A percentile compares a stretch with the other conserved stretches of the same genome.
phyloP scores from a whole-genome alignment of 2,797 vertebrate species.

The Danionella dracula region DNA sequence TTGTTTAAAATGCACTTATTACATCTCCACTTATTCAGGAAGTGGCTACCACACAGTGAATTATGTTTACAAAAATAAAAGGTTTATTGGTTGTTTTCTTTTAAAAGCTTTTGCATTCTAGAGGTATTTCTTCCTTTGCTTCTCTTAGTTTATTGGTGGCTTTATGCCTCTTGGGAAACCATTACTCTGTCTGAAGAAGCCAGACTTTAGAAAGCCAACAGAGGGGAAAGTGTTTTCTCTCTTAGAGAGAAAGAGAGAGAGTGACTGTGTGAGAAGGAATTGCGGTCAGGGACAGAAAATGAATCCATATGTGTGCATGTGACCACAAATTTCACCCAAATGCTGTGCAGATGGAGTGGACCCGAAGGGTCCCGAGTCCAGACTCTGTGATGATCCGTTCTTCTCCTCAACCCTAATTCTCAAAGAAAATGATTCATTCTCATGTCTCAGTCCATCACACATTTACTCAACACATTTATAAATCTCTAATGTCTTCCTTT shows the following conservation, averaged over 20 bases:
- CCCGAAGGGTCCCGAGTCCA: too few relatives aligned
- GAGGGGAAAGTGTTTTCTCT: slow-evolving; percentile 45
- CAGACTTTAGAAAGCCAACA: slow-evolving; percentile 55
- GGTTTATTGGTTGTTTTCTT: background rate
- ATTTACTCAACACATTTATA: slow-evolving; percentile 15
- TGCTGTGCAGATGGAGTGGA: background rate
- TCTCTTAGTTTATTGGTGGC: slow-evolving; percentile 60
- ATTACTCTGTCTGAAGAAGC: slow-evolving; percentile 66
- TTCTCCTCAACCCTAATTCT: background rate
- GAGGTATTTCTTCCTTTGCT: slow-evolving; percentile 7
- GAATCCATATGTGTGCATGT: slow-evolving; percentile 48
- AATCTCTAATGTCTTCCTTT: slow-evolving; percentile 16
- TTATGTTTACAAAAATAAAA: background rate
- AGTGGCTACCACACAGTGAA: too few relatives aligned
- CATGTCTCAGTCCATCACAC: slow-evolving; percentile 44
- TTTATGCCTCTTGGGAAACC: slow-evolving; percentile 61
- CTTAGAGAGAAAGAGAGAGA: background rate
- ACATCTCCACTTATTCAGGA: slow-evolving; percentile 3
- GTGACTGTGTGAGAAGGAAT: background rate
- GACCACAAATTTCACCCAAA: slow-evolving; percentile 34
- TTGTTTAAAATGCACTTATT: background rate
- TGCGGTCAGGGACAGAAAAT: slow-evolving; percentile 57
- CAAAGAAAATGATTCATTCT: slow-evolving; percentile 55
- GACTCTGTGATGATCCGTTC: background rate
- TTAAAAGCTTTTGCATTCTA: too few relatives aligned